Evolutionary conservation across 1,140 invertebrate genomes (phyloP), one percentile per base, ranked within the genome.

Genomic region (Lanistes nyassanus): DNA sequence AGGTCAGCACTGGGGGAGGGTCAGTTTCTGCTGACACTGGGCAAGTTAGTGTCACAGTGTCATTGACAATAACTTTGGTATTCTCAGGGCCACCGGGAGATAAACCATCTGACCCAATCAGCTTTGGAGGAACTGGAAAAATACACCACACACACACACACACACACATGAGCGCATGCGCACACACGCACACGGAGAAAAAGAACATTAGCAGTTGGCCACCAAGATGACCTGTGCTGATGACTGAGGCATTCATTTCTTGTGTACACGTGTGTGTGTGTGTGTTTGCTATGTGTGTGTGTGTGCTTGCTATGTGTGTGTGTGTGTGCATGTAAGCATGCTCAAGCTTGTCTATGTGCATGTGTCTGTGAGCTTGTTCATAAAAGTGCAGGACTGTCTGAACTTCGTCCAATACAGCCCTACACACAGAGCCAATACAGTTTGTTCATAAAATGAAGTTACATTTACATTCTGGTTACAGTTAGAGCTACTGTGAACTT

Each of bases 1-100:
- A 91, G 9, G 83, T 86, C 70, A 91, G 85, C 31, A 77, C 79
- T 3, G 91, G 91, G 51, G 80, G 80, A 6, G 91, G 91, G 39
- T 88, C 89, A 31, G 87, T 90, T 19, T 86, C 81, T 37, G 53
- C 60, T 31, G 88, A 78, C 7, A 84, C 89, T 9, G 85, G 86
- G 80, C 91, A 91, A 11, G 79, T 73, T 37, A 90, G 72, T 16
- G 81, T 83, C 0, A 83, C 72, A 29, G 80, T 81, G 29, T 84
- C 55, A 13, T 82, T 78, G 11, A 85, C 66, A 2, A 86, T 80
- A 7, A 86, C 85, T 23, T 74, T 80, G 0, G 79, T 77, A 23
- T 73, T 80, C 13, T 80, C 80, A 64, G 55, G 65, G 3, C 72
- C 68, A 47, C 67, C 68, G 7, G 36, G 55, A 29, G 36, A 51